A percentile compares a stretch with the other conserved stretches of the same genome.
Conservation (phyloP, 2,113 vertebrate genomes). For the Rana temporaria region DNA sequence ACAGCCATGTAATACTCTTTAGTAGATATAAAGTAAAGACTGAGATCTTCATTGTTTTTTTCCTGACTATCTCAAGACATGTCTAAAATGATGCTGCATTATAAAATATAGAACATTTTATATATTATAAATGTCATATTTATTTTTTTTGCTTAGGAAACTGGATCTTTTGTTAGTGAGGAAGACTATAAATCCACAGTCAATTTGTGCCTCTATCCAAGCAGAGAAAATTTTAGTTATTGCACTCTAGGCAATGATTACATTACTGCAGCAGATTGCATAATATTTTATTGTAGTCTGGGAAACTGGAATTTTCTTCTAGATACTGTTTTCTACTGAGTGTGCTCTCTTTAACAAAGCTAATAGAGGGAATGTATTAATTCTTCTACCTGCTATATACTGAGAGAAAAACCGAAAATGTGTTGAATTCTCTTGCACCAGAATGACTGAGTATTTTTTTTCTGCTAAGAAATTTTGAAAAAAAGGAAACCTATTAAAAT, state of each 20-base stretch:
- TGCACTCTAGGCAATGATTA: conserved; percentile 56
- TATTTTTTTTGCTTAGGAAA: conserved; percentile 31
- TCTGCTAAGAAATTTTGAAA: neutral
- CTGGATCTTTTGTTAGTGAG: conserved; percentile 51
- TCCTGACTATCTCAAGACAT: no score
- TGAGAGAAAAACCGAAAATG: neutral
- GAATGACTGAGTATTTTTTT: neutral
- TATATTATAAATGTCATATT: conserved; percentile 1
- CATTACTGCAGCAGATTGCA: conserved; percentile 52
- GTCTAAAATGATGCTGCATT: neutral
- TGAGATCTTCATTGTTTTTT: no score
- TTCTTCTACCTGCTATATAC: conserved; percentile 38
- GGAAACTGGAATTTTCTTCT: conserved; percentile 54
- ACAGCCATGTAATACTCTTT: no score
- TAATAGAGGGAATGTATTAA: conserved; percentile 37
- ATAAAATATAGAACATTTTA: conserved; percentile 4
- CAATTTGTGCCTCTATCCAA: conserved; percentile 53
- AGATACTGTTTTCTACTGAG: conserved; percentile 30
- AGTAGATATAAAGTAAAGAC: no score
- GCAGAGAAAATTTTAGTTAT: conserved; percentile 56
- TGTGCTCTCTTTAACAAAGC: conserved; percentile 36
- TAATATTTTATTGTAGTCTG: conserved; percentile 57
- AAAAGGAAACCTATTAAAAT: no score
- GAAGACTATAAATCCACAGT: conserved; percentile 51
- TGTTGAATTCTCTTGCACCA: neutral